Percentiles rank a stretch among this genome's conserved stretches.
phyloP scores from a whole-genome alignment of 2,797 vertebrate species.

The Lagodon rhomboides region DNA sequence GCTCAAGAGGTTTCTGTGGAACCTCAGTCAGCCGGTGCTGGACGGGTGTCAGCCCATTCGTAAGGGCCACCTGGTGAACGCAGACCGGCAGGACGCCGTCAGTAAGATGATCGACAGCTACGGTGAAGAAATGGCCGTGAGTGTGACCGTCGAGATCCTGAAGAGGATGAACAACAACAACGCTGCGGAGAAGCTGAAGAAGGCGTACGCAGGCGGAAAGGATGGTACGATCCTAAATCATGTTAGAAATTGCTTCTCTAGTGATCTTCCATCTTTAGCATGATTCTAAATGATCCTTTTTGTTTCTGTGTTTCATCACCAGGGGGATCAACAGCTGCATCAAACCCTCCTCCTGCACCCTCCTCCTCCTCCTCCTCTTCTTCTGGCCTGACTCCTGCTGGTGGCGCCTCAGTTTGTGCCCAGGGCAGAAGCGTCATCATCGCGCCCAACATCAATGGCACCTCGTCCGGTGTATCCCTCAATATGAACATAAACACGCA shows the following conservation, averaged over 20 bases:
- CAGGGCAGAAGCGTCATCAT: conserved; percentile 1
- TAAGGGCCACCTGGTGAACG: not conserved
- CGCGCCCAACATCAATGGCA: conserved; percentile 4
- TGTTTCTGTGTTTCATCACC: not conserved
- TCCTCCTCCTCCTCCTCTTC: not conserved
- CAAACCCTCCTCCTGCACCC: not conserved
- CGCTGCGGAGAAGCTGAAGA: not conserved
- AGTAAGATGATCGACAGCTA: conserved; percentile 26
- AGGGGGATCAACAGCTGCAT: not conserved
- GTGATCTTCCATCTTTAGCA: not conserved
- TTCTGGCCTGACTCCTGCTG: not conserved
- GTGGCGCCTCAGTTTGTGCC: not conserved
- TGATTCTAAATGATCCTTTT: not conserved
- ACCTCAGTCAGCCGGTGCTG: conserved; percentile 8
- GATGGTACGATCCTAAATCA: not conserved
- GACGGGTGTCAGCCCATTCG: not conserved
- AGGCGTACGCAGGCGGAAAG: conserved; percentile 7
- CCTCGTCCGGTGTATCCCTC: not conserved
- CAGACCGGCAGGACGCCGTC: conserved; percentile 3
- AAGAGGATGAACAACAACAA: conserved; percentile 29
- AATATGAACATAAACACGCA: conserved; percentile 26
- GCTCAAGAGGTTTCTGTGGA: conserved; percentile 24
- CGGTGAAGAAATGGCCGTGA: not conserved
- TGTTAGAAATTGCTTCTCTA: not conserved
- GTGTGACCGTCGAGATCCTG: conserved; percentile 19